Base-by-base conservation (phyloP, 1,140 invertebrate genomes). In the Scylla paramamosain region DNA sequence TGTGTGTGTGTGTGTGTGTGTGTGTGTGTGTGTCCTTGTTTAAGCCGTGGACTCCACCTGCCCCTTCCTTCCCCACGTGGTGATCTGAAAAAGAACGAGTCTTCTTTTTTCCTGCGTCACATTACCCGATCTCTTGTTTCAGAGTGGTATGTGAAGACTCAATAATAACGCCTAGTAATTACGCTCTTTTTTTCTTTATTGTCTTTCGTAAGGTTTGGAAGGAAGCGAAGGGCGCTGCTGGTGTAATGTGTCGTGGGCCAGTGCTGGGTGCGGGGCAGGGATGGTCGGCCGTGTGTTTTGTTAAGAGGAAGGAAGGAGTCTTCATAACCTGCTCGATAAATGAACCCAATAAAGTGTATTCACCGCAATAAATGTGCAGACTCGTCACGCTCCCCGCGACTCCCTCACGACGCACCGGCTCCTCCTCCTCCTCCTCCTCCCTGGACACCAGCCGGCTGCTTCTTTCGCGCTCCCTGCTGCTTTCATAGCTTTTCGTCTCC, bases 1-100 rank as follows among this genome's bases (percentile, higher is more conserved):
- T 84, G 83, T 84, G 83, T 84, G 31, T 84, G 83, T 84, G 45
- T 46, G 88, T 90, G 48, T 48, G 45, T 48, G 89, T 91, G 89
- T 91, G 89, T 91, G 45, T 59, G 89, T 59, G 16, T 59, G 20
- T 59, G 89, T 91, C 39, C 28, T 25, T 91, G 89, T 87, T 14
- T 84, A 10, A 84, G 31, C 28, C 83, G n/a, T 84, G 25, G 31
- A 87, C 39, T 87, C 84, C n/a, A 28, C n/a, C n/a, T 16, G 31
- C 0, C 84, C 39, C 32, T n/a, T n/a, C 67, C n/a, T n/a, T 77
- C 25, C 20, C n/a, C 20, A 16, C 67, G n/a, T 2, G 67, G 16
- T 77, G 67, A 77, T 12, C n/a, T 77, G 67, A 77, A 59, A 77
- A 20, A n/a, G 25, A n/a, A n/a, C 67, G 1, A n/a, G 67, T 77